Evolutionary conservation across 2,797 vertebrate genomes (phyloP).

Genomic region (Sandelia bainsii): DNA sequence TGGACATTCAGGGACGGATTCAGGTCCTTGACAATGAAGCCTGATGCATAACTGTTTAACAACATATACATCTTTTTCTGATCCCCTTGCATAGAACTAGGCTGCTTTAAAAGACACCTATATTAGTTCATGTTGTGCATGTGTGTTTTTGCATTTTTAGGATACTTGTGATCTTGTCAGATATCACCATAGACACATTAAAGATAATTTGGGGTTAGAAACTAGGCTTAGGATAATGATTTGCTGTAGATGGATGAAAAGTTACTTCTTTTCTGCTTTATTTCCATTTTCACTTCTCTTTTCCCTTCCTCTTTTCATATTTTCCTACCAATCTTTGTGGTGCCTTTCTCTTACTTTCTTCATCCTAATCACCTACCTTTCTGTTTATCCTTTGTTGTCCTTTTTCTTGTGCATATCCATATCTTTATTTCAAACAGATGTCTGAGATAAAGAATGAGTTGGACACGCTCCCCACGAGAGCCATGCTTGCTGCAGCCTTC

Average conservation of each 20-base stretch:
- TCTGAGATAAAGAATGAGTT: constrained; percentile 93
- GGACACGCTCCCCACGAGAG: constrained; percentile 90
- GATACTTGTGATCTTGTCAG: too few relatives aligned
- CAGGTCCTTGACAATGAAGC: constrained; percentile 9
- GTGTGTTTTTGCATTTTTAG: neutral
- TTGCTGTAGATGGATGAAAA: neutral
- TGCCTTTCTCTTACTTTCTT: neutral
- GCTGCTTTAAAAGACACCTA: constrained; percentile 29
- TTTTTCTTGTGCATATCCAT: constrained; percentile 12
- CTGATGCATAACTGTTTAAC: neutral
- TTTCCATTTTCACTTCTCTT: constrained; percentile 15
- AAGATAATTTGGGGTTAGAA: neutral
- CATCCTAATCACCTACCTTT: constrained; percentile 12
- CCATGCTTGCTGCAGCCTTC: constrained; percentile 94
- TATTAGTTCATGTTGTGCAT: constrained; percentile 3
- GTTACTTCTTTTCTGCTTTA: neutral
- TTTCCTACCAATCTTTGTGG: neutral
- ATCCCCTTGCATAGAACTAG: constrained; percentile 1
- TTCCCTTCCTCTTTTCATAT: constrained; percentile 12
- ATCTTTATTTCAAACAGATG: constrained; percentile 82
- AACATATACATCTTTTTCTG: neutral
- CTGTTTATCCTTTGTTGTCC: neutral
- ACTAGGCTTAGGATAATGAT: neutral
- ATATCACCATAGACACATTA: neutral
- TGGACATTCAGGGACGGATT: neutral